These are phyloP conservation scores for Carposina sasakii DNA, from an alignment of 1,140 invertebrate species.

Conservation along the genomic window DNA sequence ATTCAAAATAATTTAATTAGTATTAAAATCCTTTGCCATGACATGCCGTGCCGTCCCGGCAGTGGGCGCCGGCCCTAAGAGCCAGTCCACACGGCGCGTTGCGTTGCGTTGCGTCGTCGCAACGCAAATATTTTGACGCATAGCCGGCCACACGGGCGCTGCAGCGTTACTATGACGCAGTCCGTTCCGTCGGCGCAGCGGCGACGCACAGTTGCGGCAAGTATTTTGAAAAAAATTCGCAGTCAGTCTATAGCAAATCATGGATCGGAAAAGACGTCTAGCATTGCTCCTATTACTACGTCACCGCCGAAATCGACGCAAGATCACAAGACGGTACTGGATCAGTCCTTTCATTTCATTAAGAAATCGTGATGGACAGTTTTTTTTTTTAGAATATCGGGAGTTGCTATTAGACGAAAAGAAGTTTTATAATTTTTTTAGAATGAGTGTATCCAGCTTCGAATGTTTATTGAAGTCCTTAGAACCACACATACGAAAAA, in stretches of 20 bases:
- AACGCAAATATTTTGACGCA: conserved; percentile 15
- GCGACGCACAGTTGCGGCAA: conserved; percentile 7
- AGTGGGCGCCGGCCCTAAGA: too few relatives aligned
- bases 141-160: conserved; percentile 16
- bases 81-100: conserved; percentile 14
- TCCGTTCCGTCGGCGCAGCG: conserved; percentile 9
- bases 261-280: conserved; percentile 28
- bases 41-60: too few relatives aligned
- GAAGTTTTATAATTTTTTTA: conserved; percentile 25
- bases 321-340: conserved; percentile 20
- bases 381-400: conserved; percentile 20
- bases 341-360: conserved; percentile 21
- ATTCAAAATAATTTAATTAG: too few relatives aligned
- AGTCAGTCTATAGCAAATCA: conserved; percentile 22
- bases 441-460: conserved; percentile 18
- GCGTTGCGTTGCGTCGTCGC: conserved; percentile 15
- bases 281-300: conserved; percentile 26
- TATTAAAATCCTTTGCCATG: too few relatives aligned
- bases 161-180: conserved; percentile 9
- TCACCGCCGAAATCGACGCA: conserved; percentile 26
- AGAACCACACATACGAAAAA: conserved; percentile 26
- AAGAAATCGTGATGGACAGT: conserved; percentile 16
- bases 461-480: conserved; percentile 12
- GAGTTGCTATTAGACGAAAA: conserved; percentile 24
- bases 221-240: conserved; percentile 3